These are phyloP conservation scores for Troides aeacus DNA, from an alignment of 2,888 invertebrate genomes.

Conservation along the genomic window DNA sequence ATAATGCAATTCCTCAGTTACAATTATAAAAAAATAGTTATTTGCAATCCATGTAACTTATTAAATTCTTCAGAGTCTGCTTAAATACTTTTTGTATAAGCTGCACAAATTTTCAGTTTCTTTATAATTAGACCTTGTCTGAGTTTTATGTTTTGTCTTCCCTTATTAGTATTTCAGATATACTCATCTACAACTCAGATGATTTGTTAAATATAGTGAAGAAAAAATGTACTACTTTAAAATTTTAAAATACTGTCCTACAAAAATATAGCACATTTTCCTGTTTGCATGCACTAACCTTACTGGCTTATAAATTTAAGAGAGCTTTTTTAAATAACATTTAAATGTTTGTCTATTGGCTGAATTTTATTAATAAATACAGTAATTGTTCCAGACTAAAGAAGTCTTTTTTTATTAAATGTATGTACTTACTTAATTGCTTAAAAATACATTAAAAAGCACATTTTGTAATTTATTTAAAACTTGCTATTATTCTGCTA, in stretches of 20 bases:
- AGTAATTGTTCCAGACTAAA: slow-evolving; percentile 34
- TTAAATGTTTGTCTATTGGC: slow-evolving; percentile 64
- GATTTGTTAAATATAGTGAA: slow-evolving; percentile 30
- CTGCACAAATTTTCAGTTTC: slow-evolving; percentile 47
- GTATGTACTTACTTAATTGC: slow-evolving; percentile 53
- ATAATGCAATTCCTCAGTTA: not conserved
- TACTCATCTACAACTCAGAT: slow-evolving; percentile 38
- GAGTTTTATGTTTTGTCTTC: slow-evolving; percentile 48
- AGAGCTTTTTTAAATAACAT: slow-evolving; percentile 55
- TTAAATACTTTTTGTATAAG: slow-evolving; percentile 30
- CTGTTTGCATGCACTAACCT: slow-evolving; percentile 70
- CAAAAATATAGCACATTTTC: slow-evolving; percentile 65
- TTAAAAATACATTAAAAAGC: slow-evolving; percentile 43
- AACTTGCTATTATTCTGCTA: slow-evolving; percentile 32
- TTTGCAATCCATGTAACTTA: slow-evolving; percentile 3
- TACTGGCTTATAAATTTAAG: slow-evolving; percentile 64
- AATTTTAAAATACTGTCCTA: slow-evolving; percentile 55
- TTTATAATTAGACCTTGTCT: slow-evolving; percentile 34
- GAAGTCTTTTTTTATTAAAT: slow-evolving; percentile 37
- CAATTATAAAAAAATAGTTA: slow-evolving; percentile 2
- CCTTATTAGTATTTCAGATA: slow-evolving; percentile 50
- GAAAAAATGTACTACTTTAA: slow-evolving; percentile 42
- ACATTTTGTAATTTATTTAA: slow-evolving; percentile 31
- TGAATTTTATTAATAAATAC: slow-evolving; percentile 49
- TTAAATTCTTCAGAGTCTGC: slow-evolving; percentile 4